phyloP scores from a whole-genome alignment of 2,797 vertebrate species.

The Craterocephalus amniculus region DNA sequence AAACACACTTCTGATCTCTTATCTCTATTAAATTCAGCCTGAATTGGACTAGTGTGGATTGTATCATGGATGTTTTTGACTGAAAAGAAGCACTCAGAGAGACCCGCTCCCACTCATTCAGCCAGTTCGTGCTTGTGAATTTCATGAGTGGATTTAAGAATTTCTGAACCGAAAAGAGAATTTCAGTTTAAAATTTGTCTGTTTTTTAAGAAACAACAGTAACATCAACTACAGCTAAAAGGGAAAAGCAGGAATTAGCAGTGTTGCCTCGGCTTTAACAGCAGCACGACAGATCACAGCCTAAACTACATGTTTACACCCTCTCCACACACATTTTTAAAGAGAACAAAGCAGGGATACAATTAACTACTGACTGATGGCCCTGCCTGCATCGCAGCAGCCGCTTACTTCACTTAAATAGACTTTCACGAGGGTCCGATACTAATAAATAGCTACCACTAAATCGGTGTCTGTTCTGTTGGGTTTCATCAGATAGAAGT shows the following conservation, averaged over 20 bases:
- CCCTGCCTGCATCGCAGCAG: constrained; percentile 5
- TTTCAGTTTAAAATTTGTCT: background rate
- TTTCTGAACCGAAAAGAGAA: background rate
- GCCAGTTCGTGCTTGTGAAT: background rate
- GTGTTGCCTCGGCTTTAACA: background rate
- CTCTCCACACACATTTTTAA: background rate
- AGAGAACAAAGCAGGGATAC: background rate
- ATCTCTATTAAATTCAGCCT: background rate
- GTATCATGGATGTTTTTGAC: no score
- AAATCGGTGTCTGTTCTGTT: constrained; percentile 5
- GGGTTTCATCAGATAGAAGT: background rate
- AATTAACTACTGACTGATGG: constrained; percentile 19
- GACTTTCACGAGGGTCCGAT: constrained; percentile 4
- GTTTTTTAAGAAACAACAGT: background rate
- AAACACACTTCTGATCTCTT: background rate
- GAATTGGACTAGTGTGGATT: background rate
- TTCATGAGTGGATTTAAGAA: background rate
- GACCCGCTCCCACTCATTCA: background rate
- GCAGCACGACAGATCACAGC: background rate
- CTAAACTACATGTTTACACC: constrained; percentile 2
- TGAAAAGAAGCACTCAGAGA: background rate
- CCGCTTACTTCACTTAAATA: constrained; percentile 3
- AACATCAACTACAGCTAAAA: background rate
- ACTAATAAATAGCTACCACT: constrained; percentile 10
- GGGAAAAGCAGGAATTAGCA: background rate